Conservation (phyloP, 2,888 invertebrate genomes). For the Chymomyza caudatula region DNA sequence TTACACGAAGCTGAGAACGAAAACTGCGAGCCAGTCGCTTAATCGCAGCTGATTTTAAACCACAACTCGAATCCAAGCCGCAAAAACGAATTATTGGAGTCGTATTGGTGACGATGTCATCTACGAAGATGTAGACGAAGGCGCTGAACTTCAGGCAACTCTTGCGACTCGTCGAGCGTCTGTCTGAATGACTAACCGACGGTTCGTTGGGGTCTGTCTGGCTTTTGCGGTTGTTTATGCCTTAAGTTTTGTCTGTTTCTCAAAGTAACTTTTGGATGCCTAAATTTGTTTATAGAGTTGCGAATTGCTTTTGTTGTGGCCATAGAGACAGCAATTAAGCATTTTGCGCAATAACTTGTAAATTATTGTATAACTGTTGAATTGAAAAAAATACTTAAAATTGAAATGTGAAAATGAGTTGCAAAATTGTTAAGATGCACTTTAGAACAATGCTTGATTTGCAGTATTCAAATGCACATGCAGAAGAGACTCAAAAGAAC, state of each 20-base stretch:
- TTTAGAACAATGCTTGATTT: neutral
- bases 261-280: neutral
- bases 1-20: slow-evolving; percentile 50
- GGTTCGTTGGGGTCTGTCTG: slow-evolving; percentile 9
- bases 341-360: slow-evolving; percentile 48
- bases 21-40: slow-evolving; percentile 46
- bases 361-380: slow-evolving; percentile 9
- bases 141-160: neutral
- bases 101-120: neutral
- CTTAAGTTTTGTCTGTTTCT: neutral
- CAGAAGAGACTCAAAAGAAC: neutral
- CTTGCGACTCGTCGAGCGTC: slow-evolving; percentile 7
- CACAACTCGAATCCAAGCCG: neutral
- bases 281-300: slow-evolving; percentile 26
- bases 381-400: neutral
- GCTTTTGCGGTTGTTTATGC: slow-evolving; percentile 11
- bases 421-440: neutral
- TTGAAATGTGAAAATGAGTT: neutral
- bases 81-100: neutral
- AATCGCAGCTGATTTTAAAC: slow-evolving; percentile 47
- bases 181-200: slow-evolving; percentile 26
- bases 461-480: too few relatives aligned
- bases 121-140: neutral
- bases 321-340: slow-evolving; percentile 47
- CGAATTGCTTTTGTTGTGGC: slow-evolving; percentile 17